Evolutionary conservation across 2,113 vertebrate genomes (phyloP), one percentile per base, ranked within the genome.

Genomic region (Cygnus buccinator): DNA sequence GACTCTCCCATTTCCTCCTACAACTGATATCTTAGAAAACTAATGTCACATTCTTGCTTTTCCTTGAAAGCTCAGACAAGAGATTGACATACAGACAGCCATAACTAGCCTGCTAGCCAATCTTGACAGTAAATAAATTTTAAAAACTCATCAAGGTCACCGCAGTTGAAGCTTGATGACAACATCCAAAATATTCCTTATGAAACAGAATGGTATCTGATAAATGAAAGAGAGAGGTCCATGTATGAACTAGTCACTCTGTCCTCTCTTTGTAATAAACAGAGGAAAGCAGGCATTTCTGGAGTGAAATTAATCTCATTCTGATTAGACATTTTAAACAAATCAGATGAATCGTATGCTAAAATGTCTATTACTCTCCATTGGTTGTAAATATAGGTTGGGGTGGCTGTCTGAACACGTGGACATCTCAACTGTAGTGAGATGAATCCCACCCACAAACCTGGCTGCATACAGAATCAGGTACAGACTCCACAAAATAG

Each of bases 51-150:
- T n/a, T 15, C 26, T 81, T 71, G 13, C 1, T 55, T 77, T 91
- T 94, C 46, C 84, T 79, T 97, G 85, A 96, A 94, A 92, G 90
- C 59, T 19, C 20, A 93, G 58, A 75, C 81, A 96, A 66, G 33
- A 70, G 1, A 20, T 23, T 65, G 15, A 33, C 55, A 39, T 28
- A 55, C 3, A 67, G 20, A n/a, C 13, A 58, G 44, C 11, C 12
- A 72, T 41, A 93, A 75, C 78, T 79, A 86, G 70, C 23, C 14
- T 75, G 18, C 16, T 72, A 61, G 19, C 8, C 10, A 65, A 6
- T 39, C 19, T 43, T 65, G 17, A 68, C 10, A 84, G 8, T 35
- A 87, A 81, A 50, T 57, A 5, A 58, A 28, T 86, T 68, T 68
- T 0, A 73, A 89, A 86, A 90, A 17, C 13, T 82, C 46, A 61